Conservation (phyloP, 2,113 vertebrate species). For the Tor tambroides region DNA sequence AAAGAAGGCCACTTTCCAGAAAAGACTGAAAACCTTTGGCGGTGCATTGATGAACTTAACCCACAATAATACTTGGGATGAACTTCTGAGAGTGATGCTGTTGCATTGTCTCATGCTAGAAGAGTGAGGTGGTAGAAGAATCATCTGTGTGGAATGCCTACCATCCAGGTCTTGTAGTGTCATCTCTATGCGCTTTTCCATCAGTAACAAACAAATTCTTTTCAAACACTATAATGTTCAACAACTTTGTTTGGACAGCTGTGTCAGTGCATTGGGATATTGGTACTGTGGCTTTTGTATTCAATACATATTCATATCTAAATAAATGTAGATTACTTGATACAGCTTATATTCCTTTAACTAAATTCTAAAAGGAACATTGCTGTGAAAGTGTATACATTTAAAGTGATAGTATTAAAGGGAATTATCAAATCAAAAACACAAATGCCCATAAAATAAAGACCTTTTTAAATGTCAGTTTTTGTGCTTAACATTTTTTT, state of each 20-base stretch:
- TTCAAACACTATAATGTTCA: background rate
- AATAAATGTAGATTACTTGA: background rate
- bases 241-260: background rate
- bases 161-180: background rate
- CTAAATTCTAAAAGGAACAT: no score
- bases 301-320: background rate
- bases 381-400: background rate
- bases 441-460: background rate
- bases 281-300: background rate
- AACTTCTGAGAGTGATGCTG: background rate
- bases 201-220: background rate
- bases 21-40: conserved; percentile 59
- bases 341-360: no score
- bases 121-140: background rate
- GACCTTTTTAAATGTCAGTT: background rate
- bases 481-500: background rate
- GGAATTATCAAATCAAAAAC: background rate
- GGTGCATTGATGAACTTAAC: conserved; percentile 69
- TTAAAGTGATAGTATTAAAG: conserved; percentile 2
- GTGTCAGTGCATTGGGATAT: background rate
- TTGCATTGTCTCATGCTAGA: background rate
- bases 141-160: background rate
- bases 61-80: background rate
- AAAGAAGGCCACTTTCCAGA: conserved; percentile 51
- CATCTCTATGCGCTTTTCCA: background rate